These are phyloP conservation scores for Columbina picui DNA, from an alignment of 2,113 vertebrate species.

Conservation along the genomic window DNA sequence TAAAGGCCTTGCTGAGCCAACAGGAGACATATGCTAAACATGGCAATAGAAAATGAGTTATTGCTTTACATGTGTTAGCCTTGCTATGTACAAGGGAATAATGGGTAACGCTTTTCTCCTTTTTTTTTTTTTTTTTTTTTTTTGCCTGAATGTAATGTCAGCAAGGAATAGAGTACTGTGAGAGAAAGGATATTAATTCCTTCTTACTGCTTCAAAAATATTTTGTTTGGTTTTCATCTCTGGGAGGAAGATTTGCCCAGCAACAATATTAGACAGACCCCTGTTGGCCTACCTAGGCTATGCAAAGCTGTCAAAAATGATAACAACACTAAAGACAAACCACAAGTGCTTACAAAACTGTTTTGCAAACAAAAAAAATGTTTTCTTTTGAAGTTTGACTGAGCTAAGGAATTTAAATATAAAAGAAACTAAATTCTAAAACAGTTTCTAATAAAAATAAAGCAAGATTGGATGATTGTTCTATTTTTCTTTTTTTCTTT, in stretches of 20 bases:
- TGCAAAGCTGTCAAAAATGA: slow-evolving; percentile 85
- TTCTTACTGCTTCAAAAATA: slow-evolving; percentile 80
- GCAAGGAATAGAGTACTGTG: slow-evolving; percentile 76
- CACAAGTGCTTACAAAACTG: slow-evolving; percentile 74
- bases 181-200: slow-evolving; percentile 79
- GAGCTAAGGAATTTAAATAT: slow-evolving; percentile 74
- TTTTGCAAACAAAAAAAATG: slow-evolving; percentile 69
- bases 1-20: slow-evolving; percentile 88
- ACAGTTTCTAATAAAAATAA: slow-evolving; percentile 68
- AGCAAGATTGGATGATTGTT: slow-evolving; percentile 36
- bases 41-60: slow-evolving; percentile 87
- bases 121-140: slow-evolving; percentile 65
- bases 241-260: slow-evolving; percentile 78
- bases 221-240: slow-evolving; percentile 79
- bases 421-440: slow-evolving; percentile 64
- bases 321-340: slow-evolving; percentile 78
- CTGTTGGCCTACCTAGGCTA: slow-evolving; percentile 83
- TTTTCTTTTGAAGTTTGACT: slow-evolving; percentile 74
- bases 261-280: slow-evolving; percentile 87
- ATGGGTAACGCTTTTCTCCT: slow-evolving; percentile 73
- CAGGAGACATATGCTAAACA: slow-evolving; percentile 88
- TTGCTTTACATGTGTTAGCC: slow-evolving; percentile 88
- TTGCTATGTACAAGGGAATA: slow-evolving; percentile 86
- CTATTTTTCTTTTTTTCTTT: not conserved
- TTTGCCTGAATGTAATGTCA: slow-evolving; percentile 78